These are phyloP conservation scores for Drosophila niveifrons DNA, from an alignment of 2,888 invertebrate genomes.

Conservation along the genomic window DNA sequence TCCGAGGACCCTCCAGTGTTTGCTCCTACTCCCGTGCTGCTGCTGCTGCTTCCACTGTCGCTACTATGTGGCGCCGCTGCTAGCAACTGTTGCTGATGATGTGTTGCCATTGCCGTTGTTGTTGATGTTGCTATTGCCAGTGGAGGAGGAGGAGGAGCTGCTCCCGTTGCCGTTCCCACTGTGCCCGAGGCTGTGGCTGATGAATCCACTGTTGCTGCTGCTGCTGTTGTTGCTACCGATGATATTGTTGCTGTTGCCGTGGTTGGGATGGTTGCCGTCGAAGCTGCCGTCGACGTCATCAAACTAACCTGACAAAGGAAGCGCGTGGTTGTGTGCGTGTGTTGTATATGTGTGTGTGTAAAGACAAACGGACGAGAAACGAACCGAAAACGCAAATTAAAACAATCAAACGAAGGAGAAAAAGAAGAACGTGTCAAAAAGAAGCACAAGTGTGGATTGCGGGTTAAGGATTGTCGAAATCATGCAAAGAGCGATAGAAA, in stretches of 20 bases:
- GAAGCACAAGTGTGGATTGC: constrained; percentile 30
- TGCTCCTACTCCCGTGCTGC: constrained; percentile 41
- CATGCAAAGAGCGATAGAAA: constrained; percentile 37
- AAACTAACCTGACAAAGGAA: constrained; percentile 85
- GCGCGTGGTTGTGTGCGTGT: constrained; percentile 66
- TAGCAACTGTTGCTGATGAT: constrained; percentile 19
- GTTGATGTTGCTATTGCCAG: constrained; percentile 18
- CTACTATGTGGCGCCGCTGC: constrained; percentile 53
- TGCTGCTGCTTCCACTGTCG: constrained; percentile 31
- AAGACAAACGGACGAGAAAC: constrained; percentile 53
- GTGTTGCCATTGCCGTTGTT: constrained; percentile 33
- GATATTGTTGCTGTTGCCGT: constrained; percentile 44
- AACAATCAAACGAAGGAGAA: constrained; percentile 61
- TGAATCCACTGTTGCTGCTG: constrained; percentile 25
- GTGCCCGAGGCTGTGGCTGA: constrained; percentile 25
- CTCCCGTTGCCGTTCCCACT: constrained; percentile 9
- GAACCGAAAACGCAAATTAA: constrained; percentile 69
- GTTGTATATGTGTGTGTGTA: constrained; percentile 24
- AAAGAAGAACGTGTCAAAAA: constrained; percentile 27
- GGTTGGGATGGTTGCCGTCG: constrained; percentile 62
- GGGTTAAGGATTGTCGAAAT: constrained; percentile 27
- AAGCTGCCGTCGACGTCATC: constrained; percentile 83
- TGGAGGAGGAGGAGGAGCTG: constrained; percentile 16
- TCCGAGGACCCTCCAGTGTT: constrained; percentile 87
- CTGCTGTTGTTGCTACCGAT: constrained; percentile 37